Conservation (phyloP, 2,113 vertebrate genomes). For the Notarius quadriscutis region DNA sequence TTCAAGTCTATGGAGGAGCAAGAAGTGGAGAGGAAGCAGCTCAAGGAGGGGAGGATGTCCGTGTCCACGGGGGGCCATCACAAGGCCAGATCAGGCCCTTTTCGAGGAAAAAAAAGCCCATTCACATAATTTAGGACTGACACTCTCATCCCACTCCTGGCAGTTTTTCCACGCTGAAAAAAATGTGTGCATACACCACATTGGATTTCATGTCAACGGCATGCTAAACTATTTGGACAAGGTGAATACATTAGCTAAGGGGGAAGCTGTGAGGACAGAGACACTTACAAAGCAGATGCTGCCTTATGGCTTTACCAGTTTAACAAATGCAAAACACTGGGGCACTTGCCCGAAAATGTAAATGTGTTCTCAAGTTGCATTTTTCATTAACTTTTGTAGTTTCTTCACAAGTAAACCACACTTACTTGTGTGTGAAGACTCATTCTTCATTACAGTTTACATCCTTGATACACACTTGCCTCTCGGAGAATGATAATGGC, state of each 20-base stretch:
- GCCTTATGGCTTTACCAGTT: conserved; percentile 52
- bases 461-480: background rate
- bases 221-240: conserved; percentile 53
- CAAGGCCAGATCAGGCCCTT: conserved; percentile 4
- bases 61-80: conserved; percentile 43
- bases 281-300: conserved; percentile 4
- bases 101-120: conserved; percentile 31
- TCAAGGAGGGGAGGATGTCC: conserved; percentile 35
- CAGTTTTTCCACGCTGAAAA: conserved; percentile 20
- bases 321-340: conserved; percentile 26
- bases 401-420: conserved; percentile 38
- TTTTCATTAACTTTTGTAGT: conserved; percentile 14
- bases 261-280: conserved; percentile 20
- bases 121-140: conserved; percentile 51
- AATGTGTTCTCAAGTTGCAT: conserved; percentile 28
- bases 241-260: conserved; percentile 53
- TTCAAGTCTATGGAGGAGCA: conserved; percentile 9
- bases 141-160: conserved; percentile 39
- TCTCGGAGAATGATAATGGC: conserved; percentile 7
- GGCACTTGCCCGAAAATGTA: conserved; percentile 26
- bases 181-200: conserved; percentile 28
- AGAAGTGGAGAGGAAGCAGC: conserved; percentile 44
- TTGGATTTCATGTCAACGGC: conserved; percentile 39
- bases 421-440: background rate
- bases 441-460: conserved; percentile 17